phyloP scores from a whole-genome alignment of 2,113 vertebrate genomes.

The Arizona elegans region DNA sequence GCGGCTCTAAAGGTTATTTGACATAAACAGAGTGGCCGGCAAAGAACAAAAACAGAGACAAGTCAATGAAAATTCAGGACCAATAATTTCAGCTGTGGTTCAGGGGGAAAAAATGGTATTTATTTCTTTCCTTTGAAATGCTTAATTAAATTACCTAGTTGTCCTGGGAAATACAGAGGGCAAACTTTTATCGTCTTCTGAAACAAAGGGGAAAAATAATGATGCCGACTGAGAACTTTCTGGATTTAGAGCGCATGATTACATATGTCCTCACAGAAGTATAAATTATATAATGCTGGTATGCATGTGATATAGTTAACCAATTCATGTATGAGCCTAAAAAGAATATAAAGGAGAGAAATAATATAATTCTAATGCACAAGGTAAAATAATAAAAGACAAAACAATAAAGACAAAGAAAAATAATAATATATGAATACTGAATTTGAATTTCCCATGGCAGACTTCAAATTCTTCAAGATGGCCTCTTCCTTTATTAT shows the following conservation, averaged over 20 bases:
- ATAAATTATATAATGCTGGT: background rate
- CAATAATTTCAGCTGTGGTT: constrained; percentile 44
- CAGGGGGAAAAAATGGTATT: background rate
- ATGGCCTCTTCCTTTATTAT: background rate
- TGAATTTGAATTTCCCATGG: background rate
- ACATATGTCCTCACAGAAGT: background rate
- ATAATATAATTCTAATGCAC: background rate
- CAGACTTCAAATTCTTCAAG: background rate
- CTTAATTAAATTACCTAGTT: background rate
- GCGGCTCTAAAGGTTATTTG: constrained; percentile 66
- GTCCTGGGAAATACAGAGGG: background rate
- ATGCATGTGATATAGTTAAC: background rate
- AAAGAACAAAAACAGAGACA: constrained; percentile 57
- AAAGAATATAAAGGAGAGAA: background rate
- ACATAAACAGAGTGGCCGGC: constrained; percentile 64
- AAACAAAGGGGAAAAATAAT: background rate
- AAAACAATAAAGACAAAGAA: background rate
- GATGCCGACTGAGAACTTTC: background rate
- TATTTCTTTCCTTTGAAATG: constrained; percentile 14
- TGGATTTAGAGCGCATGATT: background rate
- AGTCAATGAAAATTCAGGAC: constrained; percentile 54
- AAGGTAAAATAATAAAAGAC: background rate
- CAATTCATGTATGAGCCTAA: background rate
- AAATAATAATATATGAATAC: background rate
- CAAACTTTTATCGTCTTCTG: background rate